Evolutionary conservation across 2,888 invertebrate species (phyloP).

Genomic region (Amiota minor): DNA sequence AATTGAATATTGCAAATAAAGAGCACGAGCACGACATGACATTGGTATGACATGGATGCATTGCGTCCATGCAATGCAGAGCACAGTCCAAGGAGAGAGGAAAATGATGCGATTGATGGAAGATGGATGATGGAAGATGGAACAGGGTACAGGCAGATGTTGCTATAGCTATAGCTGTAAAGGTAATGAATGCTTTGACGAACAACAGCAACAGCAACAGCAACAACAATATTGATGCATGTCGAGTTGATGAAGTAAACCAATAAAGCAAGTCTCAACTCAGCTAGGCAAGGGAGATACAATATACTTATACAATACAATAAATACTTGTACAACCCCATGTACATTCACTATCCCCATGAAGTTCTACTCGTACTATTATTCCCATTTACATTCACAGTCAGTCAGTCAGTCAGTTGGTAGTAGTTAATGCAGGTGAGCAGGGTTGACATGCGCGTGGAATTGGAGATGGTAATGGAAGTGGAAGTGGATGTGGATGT

Average conservation of each 20-base stretch:
- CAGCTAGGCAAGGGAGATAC: neutral
- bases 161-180: conserved; percentile 27
- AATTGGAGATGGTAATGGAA: conserved; percentile 53
- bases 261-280: conserved; percentile 61
- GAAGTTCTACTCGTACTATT: neutral
- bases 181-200: neutral
- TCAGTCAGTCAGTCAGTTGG: too few relatives aligned
- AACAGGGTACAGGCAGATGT: neutral
- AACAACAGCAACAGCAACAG: conserved; percentile 3
- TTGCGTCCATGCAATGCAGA: conserved; percentile 13
- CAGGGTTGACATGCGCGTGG: conserved; percentile 52
- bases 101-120: conserved; percentile 2
- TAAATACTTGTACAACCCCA: too few relatives aligned
- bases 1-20: conserved; percentile 67
- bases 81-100: neutral
- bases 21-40: conserved; percentile 21
- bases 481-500: neutral
- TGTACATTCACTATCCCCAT: neutral
- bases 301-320: too few relatives aligned
- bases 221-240: conserved; percentile 42
- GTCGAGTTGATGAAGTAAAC: conserved; percentile 68
- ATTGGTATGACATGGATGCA: neutral
- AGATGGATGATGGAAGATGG: conserved; percentile 11
- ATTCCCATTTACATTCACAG: too few relatives aligned
- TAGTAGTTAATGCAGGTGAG: conserved; percentile 24